Evolutionary conservation across 2,888 invertebrate species (phyloP), one percentile per base, ranked within the genome.

Genomic region (Sesamia inferens): DNA sequence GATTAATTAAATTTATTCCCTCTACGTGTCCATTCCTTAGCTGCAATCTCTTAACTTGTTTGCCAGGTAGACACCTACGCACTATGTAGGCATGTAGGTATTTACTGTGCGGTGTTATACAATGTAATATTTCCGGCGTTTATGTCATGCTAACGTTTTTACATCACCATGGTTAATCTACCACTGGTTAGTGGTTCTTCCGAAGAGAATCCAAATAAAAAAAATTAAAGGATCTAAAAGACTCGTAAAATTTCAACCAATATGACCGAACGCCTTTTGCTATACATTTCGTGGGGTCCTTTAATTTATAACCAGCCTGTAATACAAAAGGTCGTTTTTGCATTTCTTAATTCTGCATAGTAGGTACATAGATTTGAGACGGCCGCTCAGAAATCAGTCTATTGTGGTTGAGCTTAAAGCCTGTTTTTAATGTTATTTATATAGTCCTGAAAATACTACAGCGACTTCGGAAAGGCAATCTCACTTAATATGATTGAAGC

Each of bases 401-500:
- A 8, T 31, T 42, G 42, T 13, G 48, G 71, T n/a, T 31, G 16
- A 44, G 22, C 22, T 39, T 59, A 54, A 55, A 14, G 24, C 39
- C 0, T 4, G 13, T 75, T 69, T 64, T 57, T 70, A 31, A 69
- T 67, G 44, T 63, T 74, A 69, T 74, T 74, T 74, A 72, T 61
- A 59, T 14, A 68, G 58, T n/a, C n/a, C 47, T 54, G 47, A 57
- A 31, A 47, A 66, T 54, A 54, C 68, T 61, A 48, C 42, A n/a
- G 51, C 22, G 58, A 44, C 22, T 74, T 69, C 65, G 22, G 39
- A n/a, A 31, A 62, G 31, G 59, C 82, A 78, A 66, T 75, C 63
- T 59, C 57, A 66, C 44, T 74, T 76, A 65, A 74, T 72, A 79
- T 69, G 58, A 76, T 68, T 74, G 58, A 59, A 75, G 51, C n/a